phyloP scores from a whole-genome alignment of 1,140 invertebrate species.

The Acromyrmex heyeri region DNA sequence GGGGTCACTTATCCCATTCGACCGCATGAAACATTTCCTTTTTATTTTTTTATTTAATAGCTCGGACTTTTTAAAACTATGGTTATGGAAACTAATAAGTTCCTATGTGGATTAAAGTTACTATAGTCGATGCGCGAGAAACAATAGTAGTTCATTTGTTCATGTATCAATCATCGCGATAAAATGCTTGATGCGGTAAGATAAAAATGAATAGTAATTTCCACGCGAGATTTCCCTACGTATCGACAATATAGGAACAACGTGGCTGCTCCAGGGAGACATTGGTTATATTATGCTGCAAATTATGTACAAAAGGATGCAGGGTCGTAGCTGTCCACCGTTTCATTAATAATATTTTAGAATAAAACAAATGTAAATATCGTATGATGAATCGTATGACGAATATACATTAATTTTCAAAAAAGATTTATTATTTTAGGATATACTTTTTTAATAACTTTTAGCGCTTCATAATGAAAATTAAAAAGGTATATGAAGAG shows the following conservation, averaged over 20 bases:
- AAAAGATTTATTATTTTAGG: neutral
- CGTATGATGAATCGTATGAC: neutral
- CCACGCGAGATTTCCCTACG: slow-evolving; percentile 68
- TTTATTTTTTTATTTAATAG: neutral
- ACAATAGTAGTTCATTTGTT: slow-evolving; percentile 26
- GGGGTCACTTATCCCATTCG: slow-evolving; percentile 38
- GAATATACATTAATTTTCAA: neutral
- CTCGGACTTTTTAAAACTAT: slow-evolving; percentile 49
- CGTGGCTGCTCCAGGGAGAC: slow-evolving; percentile 79
- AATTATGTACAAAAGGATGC: slow-evolving; percentile 81
- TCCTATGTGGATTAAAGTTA: slow-evolving; percentile 46
- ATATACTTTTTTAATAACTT: neutral
- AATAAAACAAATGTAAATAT: neutral
- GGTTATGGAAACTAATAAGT: slow-evolving; percentile 57
- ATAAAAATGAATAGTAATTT: slow-evolving; percentile 51
- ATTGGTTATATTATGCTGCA: slow-evolving; percentile 77
- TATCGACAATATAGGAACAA: slow-evolving; percentile 79
- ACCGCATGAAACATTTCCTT: slow-evolving; percentile 31
- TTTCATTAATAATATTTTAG: slow-evolving; percentile 69
- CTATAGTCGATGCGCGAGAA: slow-evolving; percentile 44
- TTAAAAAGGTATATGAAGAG: neutral
- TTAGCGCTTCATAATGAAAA: neutral
- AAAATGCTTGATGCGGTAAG: slow-evolving; percentile 48
- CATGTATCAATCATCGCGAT: slow-evolving; percentile 42
- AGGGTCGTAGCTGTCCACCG: slow-evolving; percentile 77